Percentiles rank a stretch among this genome's conserved stretches.
Conservation (phyloP, 2,113 vertebrate species). For the Acrocephalus arundinaceus region DNA sequence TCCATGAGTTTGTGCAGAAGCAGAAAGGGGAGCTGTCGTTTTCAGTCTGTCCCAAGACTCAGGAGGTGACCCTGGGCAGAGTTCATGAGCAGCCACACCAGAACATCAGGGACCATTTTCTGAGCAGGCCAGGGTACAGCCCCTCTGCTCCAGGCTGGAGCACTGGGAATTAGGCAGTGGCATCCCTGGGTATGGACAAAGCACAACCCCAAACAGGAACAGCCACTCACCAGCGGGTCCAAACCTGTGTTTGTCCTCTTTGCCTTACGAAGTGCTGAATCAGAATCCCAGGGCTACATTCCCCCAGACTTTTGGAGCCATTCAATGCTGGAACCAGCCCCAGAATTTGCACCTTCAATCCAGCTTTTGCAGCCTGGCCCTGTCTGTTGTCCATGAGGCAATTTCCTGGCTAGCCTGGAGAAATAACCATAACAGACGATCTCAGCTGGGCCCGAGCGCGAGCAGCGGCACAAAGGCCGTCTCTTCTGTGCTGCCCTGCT, state of each 20-base stretch:
- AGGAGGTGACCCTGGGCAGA: neutral
- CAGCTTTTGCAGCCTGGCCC: constrained; percentile 26
- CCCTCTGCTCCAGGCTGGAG: neutral
- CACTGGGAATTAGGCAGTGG: neutral
- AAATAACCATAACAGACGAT: constrained; percentile 52
- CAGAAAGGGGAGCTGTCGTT: neutral
- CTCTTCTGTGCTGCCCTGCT: constrained; percentile 26
- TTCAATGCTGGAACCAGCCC: neutral
- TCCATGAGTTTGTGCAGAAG: neutral
- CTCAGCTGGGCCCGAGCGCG: constrained; percentile 21
- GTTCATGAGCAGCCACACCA: neutral
- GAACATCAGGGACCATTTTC: fast-evolving
- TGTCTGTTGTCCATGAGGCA: constrained; percentile 32
- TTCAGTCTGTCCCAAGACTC: neutral
- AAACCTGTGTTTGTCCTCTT: neutral
- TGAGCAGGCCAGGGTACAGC: neutral
- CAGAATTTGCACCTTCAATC: neutral
- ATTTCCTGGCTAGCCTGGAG: constrained; percentile 62
- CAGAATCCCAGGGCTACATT: neutral
- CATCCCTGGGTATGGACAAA: neutral
- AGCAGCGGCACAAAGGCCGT: constrained; percentile 33
- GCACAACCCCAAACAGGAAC: neutral
- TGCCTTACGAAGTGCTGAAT: constrained; percentile 1
- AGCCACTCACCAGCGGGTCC: neutral
- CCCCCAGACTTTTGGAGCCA: constrained; percentile 30